These are phyloP conservation scores for Sceloporus tristichus DNA, from an alignment of 2,113 vertebrate genomes.

Conservation along the genomic window DNA sequence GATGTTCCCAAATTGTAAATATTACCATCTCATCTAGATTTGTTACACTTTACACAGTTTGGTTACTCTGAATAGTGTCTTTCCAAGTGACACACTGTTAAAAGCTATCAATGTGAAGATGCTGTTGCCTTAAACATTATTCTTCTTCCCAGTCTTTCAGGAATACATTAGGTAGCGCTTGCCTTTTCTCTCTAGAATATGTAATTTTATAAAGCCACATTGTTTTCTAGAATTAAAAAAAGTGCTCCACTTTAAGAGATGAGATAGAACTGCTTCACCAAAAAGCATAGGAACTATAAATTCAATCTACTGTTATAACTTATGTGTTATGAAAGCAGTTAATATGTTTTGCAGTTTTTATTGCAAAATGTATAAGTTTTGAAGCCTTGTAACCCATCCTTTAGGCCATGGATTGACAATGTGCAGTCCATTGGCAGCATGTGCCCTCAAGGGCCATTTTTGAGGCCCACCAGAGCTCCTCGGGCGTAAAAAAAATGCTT, in stretches of 20 bases:
- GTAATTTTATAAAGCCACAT: not conserved
- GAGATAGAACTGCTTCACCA: not conserved
- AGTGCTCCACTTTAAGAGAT: not conserved
- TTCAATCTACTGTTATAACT: not conserved
- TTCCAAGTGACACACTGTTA: not conserved
- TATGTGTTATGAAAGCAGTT: not conserved
- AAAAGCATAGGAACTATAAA: not conserved
- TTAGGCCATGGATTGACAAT: too few species aligned
- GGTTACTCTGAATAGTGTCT: not conserved
- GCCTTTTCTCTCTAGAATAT: not conserved
- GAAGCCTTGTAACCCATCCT: not conserved
- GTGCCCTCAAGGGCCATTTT: too few species aligned
- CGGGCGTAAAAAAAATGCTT: too few species aligned
- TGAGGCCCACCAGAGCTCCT: too few species aligned
- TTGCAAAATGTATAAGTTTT: not conserved
- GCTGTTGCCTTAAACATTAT: not conserved
- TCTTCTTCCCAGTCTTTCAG: not conserved
- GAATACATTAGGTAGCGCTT: not conserved
- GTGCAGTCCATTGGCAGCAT: too few species aligned
- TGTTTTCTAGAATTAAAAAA: not conserved
- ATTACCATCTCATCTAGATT: not conserved
- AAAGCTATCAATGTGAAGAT: not conserved
- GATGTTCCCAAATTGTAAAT: constrained; percentile 50
- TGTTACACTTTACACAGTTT: not conserved
- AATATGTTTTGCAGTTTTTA: not conserved